Evolutionary conservation across 2,113 vertebrate genomes (phyloP).

Genomic region (Poecilia latipinna): DNA sequence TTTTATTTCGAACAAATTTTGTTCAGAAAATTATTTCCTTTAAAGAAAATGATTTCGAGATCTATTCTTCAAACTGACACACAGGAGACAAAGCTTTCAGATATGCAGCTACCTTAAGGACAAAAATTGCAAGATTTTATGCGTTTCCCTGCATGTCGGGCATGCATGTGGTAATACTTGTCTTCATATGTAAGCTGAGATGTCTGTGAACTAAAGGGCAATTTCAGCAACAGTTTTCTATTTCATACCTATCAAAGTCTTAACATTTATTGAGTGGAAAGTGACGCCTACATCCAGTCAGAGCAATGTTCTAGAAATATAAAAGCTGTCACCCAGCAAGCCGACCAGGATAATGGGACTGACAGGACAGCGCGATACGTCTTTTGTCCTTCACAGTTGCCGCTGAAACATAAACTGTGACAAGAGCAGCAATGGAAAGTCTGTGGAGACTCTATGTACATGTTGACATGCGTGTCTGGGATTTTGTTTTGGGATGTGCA

Average conservation of each 20-base stretch:
- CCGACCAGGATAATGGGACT: constrained; percentile 21
- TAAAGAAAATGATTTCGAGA: no score
- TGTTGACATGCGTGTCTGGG: not conserved
- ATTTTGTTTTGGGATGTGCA: not conserved
- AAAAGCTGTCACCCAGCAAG: constrained; percentile 50
- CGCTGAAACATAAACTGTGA: constrained; percentile 21
- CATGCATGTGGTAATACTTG: not conserved
- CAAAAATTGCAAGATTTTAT: no score
- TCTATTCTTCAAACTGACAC: no score
- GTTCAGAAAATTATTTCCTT: no score
- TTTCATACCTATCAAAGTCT: constrained; percentile 50
- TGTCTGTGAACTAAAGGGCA: constrained; percentile 15
- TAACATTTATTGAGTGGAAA: constrained; percentile 18
- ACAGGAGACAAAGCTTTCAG: no score
- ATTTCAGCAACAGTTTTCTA: constrained; percentile 46
- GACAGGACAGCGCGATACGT: constrained; percentile 32
- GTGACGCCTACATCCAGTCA: constrained; percentile 14
- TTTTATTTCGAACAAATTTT: no score
- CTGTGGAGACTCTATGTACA: constrained; percentile 2
- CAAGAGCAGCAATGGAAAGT: constrained; percentile 13
- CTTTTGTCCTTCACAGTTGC: constrained; percentile 37
- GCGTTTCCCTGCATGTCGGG: constrained; percentile 9
- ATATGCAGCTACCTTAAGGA: no score
- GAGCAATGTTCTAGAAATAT: constrained; percentile 46
- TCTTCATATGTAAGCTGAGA: not conserved